Evolutionary conservation across 2,113 vertebrate species (phyloP).

Genomic region (Hippopotamus amphibius): DNA sequence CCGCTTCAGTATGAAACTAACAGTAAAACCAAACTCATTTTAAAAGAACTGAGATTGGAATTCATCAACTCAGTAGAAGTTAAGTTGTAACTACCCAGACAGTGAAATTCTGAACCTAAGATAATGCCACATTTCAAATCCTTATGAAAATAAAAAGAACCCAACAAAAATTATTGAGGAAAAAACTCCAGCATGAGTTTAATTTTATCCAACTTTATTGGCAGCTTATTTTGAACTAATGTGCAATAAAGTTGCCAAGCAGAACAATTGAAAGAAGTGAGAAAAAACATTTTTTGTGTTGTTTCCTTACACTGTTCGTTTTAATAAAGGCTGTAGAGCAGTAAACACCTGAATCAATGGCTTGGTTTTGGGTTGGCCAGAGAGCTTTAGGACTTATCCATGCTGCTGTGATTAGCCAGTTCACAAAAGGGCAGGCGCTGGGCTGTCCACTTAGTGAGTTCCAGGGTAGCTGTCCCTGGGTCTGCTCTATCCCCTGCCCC

Average conservation of each 20-base stretch:
- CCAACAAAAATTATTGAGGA: conserved; percentile 78
- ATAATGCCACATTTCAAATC: conserved; percentile 83
- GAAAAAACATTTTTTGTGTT: conserved; percentile 38
- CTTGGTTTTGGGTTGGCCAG: neutral
- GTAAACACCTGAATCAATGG: conserved; percentile 58
- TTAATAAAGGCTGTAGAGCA: conserved; percentile 63
- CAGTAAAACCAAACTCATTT: conserved; percentile 70
- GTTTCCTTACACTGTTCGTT: conserved; percentile 63
- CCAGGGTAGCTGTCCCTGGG: neutral
- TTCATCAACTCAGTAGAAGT: conserved; percentile 75
- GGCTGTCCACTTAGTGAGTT: rapidly evolving
- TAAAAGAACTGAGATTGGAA: conserved; percentile 74
- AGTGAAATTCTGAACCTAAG: conserved; percentile 80
- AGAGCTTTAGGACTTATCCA: neutral
- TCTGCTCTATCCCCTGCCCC: too few relatives aligned
- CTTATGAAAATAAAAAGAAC: conserved; percentile 83
- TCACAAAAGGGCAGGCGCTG: neutral
- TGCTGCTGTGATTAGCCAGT: neutral
- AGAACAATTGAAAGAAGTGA: conserved; percentile 64
- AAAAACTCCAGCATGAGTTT: conserved; percentile 67
- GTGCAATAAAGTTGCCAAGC: conserved; percentile 66
- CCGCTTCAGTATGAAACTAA: conserved; percentile 28
- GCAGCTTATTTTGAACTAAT: conserved; percentile 82
- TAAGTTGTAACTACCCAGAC: conserved; percentile 81
- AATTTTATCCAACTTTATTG: conserved; percentile 84